Base-by-base conservation (phyloP, 2,888 invertebrate genomes). In the Diloba caeruleocephala region DNA sequence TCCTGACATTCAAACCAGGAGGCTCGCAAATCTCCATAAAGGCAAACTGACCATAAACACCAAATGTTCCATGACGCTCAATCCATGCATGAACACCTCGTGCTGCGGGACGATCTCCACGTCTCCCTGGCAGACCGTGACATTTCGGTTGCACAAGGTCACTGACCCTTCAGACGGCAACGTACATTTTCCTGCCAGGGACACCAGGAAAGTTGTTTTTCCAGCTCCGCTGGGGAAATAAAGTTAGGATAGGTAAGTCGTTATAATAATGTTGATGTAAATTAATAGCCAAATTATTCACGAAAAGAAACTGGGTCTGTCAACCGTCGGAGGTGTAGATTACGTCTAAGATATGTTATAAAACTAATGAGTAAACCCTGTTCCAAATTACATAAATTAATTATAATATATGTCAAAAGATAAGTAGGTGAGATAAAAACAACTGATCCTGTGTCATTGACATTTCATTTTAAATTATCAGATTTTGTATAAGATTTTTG, bases 31-130 rank as follows among this genome's bases (percentile, higher is more conserved):
- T 26, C 31, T 41, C 6, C 7, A 64, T 37, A 65, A 52, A 64
- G 28, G 33, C 0, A 32, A 46, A 78, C 87, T 82, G 53, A 96
- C 96, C 95, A 95, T 95, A 82, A 96, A 96, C 43, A 93, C 80
- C 61, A 96, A 92, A 79, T 96, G 96, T 78, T 96, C 96, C 66
- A 87, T 85, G n/a, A 95, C 95, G 10, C 94, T 96, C 28, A 96
- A 84, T 0, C 90, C 91, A 3, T 94, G 94, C 69, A 96, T 93
- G 67, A 96, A 95, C 13, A 95, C 89, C 73, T 96, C 96, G 48
- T 95, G 94, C 74, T 96, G 96, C 4, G 96, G 96, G 1, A 96
- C 94, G 36, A 96, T 82, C 53, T 92, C 93, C 3, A 87, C 81
- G 1, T 94, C 46, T 85, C 94, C 62, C 15, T 76, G 73, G 29